Percentiles rank a stretch among this genome's conserved stretches.
phyloP scores from a whole-genome alignment of 2,888 invertebrate species.

The Tromatobia lineatoria region DNA sequence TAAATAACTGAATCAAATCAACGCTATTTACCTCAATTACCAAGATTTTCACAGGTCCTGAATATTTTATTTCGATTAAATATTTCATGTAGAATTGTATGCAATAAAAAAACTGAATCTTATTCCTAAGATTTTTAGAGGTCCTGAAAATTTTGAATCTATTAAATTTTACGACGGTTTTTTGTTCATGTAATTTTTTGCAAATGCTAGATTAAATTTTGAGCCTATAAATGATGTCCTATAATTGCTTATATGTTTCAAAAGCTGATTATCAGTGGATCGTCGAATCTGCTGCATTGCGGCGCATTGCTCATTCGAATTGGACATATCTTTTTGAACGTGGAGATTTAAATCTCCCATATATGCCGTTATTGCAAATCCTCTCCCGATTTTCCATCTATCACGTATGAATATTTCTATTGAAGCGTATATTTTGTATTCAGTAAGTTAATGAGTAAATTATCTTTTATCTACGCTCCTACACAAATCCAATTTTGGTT shows the following conservation, averaged over 20 bases:
- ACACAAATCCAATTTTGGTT: constrained; percentile 23
- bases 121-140: too few relatives aligned
- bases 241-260: background rate
- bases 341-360: constrained; percentile 59
- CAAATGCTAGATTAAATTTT: too few relatives aligned
- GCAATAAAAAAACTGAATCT: too few relatives aligned
- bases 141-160: too few relatives aligned
- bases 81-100: too few relatives aligned
- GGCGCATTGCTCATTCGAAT: constrained; percentile 37
- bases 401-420: background rate
- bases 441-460: background rate
- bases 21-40: too few relatives aligned
- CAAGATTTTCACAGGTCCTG: too few relatives aligned
- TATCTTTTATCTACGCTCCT: background rate
- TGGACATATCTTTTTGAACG: constrained; percentile 33
- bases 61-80: too few relatives aligned
- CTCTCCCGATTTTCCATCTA: constrained; percentile 23
- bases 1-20: too few relatives aligned
- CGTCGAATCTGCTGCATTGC: background rate
- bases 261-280: background rate
- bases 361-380: constrained; percentile 37
- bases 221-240: background rate
- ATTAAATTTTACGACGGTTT: too few relatives aligned
- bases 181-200: too few relatives aligned
- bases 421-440: background rate